Base-by-base conservation (phyloP, 2,797 vertebrate species). In the Phyllotis vaccarum region DNA sequence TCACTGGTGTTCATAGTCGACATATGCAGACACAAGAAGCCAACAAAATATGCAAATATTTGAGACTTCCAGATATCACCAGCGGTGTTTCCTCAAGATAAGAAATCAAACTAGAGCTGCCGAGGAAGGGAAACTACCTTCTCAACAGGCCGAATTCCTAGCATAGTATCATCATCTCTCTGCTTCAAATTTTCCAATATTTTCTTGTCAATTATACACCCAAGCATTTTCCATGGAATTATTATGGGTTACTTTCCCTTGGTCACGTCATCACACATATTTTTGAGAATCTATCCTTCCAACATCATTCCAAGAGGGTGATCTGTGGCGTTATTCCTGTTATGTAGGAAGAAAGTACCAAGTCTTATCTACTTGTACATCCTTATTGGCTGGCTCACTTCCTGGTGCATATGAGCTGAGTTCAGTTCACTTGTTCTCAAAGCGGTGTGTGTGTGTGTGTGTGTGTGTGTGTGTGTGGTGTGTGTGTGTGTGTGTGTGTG, bases 181-280 rank as follows among this genome's bases (percentile, higher is more conserved):
- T 12, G 1, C 86, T 89, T 95, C 75, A 86, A 68, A 96, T 49
- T 89, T 95, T 92, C 91, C 79, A 64, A 22, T 83, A 46, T 70
- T 74, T 93, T 93, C 82, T 37, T 78, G 43, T 89, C 43, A 68
- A 37, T 93, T 62, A 56, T 34, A 75, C 34, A 89, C 88, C 6
- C 16, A 89, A 43, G 88, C n/a, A 74, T 90, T 96, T 88, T 85
- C 86, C 66, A 66, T 6, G 58, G 46, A 91, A 43, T 54, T 80
- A 80, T 60, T 46, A 27, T 74, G 27, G 3, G 34, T 93, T 94
- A 31, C 21, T 91, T 91, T 93, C 43, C 68, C 60, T 88, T 54
- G 22, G 81, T 76, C 56, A 64, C 13, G 31, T 82, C 43, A 64
- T 80, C 76, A 66, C 70, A 95, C 60, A 83, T 83, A 43, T 56